Conservation (phyloP, 2,113 vertebrate species). For the Platycercus adscitus region DNA sequence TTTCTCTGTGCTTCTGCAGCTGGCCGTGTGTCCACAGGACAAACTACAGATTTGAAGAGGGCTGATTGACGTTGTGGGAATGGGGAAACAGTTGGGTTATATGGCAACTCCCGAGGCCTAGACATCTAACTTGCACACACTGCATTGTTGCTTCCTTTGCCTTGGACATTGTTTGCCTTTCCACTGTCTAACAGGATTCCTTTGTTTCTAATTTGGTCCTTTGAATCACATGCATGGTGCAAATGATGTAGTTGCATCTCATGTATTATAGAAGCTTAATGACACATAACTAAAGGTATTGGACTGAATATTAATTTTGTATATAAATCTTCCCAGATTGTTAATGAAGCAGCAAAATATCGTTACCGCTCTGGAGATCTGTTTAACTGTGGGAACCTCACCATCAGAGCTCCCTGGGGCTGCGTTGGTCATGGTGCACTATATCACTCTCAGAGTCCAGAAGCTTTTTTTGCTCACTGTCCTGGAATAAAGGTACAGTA, state of each 20-base stretch:
- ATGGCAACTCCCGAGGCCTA: not conserved
- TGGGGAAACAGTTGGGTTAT: not conserved
- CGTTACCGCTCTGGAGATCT: constrained; percentile 95
- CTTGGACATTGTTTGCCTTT: not conserved
- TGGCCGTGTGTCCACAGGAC: not conserved
- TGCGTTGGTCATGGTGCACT: constrained; percentile 96
- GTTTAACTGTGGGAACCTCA: constrained; percentile 94
- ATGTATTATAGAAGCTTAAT: not conserved
- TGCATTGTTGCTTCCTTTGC: not conserved
- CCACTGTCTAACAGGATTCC: not conserved
- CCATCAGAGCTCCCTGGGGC: constrained; percentile 95
- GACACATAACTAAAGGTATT: not conserved
- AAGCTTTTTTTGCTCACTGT: constrained; percentile 95
- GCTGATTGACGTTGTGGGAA: not conserved
- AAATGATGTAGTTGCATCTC: not conserved
- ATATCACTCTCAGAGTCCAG: constrained; percentile 97
- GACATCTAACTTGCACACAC: not conserved
- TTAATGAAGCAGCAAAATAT: constrained; percentile 98
- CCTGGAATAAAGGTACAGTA: constrained; percentile 92
- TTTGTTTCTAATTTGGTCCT: not conserved
- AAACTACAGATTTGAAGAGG: not conserved
- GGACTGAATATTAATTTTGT: not conserved
- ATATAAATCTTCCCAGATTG: constrained; percentile 82
- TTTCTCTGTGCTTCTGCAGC: not conserved
- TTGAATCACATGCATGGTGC: not conserved